Conservation (phyloP, 2,888 invertebrate species). For the Physocephala rufipes region DNA sequence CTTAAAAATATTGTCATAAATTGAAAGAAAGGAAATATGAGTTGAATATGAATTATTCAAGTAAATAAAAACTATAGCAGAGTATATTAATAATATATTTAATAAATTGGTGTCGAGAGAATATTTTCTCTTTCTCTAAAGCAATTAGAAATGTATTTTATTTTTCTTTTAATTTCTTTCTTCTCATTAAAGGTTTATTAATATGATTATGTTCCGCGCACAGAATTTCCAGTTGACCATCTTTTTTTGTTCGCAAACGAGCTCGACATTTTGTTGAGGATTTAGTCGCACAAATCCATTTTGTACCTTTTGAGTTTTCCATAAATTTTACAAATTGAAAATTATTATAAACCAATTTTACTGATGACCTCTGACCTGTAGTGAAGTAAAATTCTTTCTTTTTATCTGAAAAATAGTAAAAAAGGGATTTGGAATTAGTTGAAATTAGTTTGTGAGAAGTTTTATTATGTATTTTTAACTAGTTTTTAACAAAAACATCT, state of each 20-base stretch:
- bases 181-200: constrained; percentile 1
- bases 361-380: constrained; percentile 59
- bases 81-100: neutral
- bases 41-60: no score
- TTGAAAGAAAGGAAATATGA: no score
- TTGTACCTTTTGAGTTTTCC: constrained; percentile 60
- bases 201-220: constrained; percentile 58
- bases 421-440: constrained; percentile 10
- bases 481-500: neutral
- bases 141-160: constrained; percentile 21
- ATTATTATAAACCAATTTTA: constrained; percentile 59
- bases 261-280: constrained; percentile 62
- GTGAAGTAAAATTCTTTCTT: constrained; percentile 54
- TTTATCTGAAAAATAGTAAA: constrained; percentile 1
- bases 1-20: no score
- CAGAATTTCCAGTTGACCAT: constrained; percentile 56
- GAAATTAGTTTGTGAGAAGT: neutral
- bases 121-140: neutral
- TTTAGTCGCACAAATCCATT: constrained; percentile 64
- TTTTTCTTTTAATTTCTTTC: constrained; percentile 34
- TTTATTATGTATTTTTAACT: neutral
- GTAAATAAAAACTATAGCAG: no score
- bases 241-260: constrained; percentile 55
- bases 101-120: neutral
- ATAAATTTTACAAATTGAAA: constrained; percentile 61